Evolutionary conservation across 1,140 invertebrate genomes (phyloP), one percentile per base, ranked within the genome.

Genomic region (Drosophila guanche): DNA sequence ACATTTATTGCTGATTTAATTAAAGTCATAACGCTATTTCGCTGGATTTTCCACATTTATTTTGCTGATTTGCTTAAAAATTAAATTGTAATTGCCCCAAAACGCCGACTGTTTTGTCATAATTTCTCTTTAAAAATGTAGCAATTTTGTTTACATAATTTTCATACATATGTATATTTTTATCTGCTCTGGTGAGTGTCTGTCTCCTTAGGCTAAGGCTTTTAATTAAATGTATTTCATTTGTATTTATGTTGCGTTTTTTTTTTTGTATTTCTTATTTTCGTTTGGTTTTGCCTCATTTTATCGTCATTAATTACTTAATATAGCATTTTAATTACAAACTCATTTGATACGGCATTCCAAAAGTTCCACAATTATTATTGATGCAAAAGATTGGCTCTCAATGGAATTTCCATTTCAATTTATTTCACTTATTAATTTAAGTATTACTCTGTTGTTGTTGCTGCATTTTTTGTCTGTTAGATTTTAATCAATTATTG

Each of bases 301-400:
- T 68, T 59, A 60, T 63, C 46, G 55, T 60, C 45, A 61, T 76
- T 70, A 69, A 80, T 73, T 72, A 76, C 79, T 84, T 84, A 84
- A 48, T 68, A 84, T 76, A 76, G 61, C 76, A 50, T 76, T 76
- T 84, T 79, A 85, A 84, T 84, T 85, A 84, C 80, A 84, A 79
- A 79, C 80, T 69, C 68, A 76, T 68, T 63, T 67, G 41, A 40
- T 51, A 60, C 20, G 20, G 52, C 54, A 48, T 56, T 50, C 40
- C 62, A 51, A 71, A 37, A 4, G 60, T 75, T 56, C 55, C 66
- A 58, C 77, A 69, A 40, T 54, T 27, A 62, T 75, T 66, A 79
- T 79, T 68, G 63, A 72, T 70, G 72, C 55, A 75, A 79, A 74
- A 73, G 70, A 63, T 43, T 37, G 33, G 33, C 8, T 33, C 7